These are phyloP conservation scores for Chaetophractus vellerosus DNA, from an alignment of 2,797 vertebrate species.

Conservation along the genomic window DNA sequence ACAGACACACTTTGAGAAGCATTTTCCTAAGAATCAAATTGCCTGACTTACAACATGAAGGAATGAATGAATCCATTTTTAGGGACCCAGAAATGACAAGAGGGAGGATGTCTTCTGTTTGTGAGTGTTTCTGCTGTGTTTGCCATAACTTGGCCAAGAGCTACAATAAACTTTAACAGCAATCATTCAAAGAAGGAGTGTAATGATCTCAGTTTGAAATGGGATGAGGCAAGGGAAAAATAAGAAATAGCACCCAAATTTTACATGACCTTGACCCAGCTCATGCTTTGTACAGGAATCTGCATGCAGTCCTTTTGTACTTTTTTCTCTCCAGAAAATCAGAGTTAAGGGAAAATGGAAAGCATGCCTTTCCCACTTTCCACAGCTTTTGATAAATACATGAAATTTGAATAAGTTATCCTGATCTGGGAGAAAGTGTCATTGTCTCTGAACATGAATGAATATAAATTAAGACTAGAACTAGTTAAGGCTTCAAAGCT, in stretches of 20 bases:
- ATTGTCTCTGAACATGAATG: constrained; percentile 28
- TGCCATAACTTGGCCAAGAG: neutral
- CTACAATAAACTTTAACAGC: neutral
- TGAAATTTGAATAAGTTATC: constrained; percentile 37
- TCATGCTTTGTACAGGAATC: neutral
- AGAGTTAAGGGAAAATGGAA: neutral
- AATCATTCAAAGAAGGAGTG: neutral
- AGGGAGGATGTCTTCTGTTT: neutral
- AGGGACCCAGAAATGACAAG: neutral
- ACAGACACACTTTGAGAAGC: neutral
- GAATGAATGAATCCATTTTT: neutral
- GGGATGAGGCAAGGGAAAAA: neutral
- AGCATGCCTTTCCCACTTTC: neutral
- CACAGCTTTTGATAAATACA: neutral
- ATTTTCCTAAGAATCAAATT: neutral
- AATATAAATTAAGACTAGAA: constrained; percentile 23
- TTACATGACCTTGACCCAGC: neutral
- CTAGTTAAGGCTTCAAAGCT: constrained; percentile 31
- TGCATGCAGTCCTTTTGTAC: neutral
- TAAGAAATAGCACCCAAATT: neutral
- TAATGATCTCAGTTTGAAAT: neutral
- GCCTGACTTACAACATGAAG: neutral
- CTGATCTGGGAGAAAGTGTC: neutral
- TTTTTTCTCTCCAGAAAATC: neutral
- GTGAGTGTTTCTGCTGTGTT: neutral